Base-by-base conservation (phyloP, 2,888 invertebrate genomes). In the Cosmorhoe ocellata region DNA sequence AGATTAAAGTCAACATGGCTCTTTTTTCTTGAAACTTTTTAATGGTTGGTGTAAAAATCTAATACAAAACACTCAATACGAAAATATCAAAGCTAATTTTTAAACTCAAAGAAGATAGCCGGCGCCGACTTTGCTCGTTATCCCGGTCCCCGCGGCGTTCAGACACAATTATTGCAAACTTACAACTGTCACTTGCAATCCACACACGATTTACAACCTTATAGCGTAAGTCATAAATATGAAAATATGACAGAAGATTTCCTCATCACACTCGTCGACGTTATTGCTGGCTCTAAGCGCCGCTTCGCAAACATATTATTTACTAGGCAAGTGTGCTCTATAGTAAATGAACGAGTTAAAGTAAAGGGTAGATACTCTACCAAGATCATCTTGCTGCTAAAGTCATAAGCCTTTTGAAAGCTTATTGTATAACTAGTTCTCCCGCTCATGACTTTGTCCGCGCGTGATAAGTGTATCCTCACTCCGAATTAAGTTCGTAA, bases 241-340 rank as follows among this genome's bases (percentile, higher is more conserved):
- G 62, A 71, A 47, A 48, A 70, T 68, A 12, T 26, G 66, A 61
- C 74, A 75, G 76, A 79, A 73, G 68, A 74, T 76, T 80, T 81
- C 79, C 80, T 84, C 81, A 84, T 84, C 84, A 84, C 81, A 78
- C 30, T 41, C 18, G 81, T 78, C 79, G 75, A 74, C 71, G 75
- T 79, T 83, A 84, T 83, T 81, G 79, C 81, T 74, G 75, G 79
- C 75, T 79, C 77, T 80, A 79, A 78, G 73, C 74, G 74, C 75
- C 76, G 79, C 31, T 32, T 77, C 69, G 73, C 79, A 81, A 81
- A 83, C 84, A 84, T 84, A 85, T 86, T 84, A n/a, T n/a, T 81
- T 81, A 79, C 77, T 76, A 78, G 75, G 71, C 78, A 13, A 45
- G 31, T 14, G 30, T 22, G 6, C 9, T 26, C 40, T 57, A 69